These are phyloP conservation scores for Liasis olivaceus DNA, from an alignment of 2,797 vertebrate genomes.

Conservation along the genomic window DNA sequence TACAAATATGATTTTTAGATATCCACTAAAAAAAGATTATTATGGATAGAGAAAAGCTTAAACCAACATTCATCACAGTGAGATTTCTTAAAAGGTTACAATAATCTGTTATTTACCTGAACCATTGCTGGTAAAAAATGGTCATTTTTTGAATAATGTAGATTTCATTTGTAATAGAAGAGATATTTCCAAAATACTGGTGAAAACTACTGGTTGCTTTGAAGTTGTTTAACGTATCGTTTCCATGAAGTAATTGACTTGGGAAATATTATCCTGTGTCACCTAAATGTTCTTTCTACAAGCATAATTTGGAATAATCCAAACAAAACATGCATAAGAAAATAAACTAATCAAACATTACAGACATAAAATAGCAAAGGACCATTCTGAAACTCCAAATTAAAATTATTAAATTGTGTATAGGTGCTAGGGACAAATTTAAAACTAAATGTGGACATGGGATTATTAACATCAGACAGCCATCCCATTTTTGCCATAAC, in stretches of 20 bases:
- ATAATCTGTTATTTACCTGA: slow-evolving; percentile 85
- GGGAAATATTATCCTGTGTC: slow-evolving; percentile 67
- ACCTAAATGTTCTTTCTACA: slow-evolving; percentile 63
- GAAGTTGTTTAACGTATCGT: slow-evolving; percentile 70
- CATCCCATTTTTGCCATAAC: slow-evolving; percentile 41
- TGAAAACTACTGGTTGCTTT: slow-evolving; percentile 73
- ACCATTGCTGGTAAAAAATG: slow-evolving; percentile 73
- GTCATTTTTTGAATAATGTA: slow-evolving; percentile 80
- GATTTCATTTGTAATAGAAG: slow-evolving; percentile 76
- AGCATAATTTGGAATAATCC: slow-evolving; percentile 66
- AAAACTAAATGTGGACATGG: slow-evolving; percentile 69
- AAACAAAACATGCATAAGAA: slow-evolving; percentile 65
- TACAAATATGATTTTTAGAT: slow-evolving; percentile 78
- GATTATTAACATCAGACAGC: slow-evolving; percentile 65
- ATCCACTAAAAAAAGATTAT: slow-evolving; percentile 79
- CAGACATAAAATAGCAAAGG: slow-evolving; percentile 60
- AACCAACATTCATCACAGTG: slow-evolving; percentile 75
- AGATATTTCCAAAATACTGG: slow-evolving; percentile 76
- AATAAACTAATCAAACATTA: slow-evolving; percentile 72
- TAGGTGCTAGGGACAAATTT: slow-evolving; percentile 53
- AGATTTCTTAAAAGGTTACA: slow-evolving; percentile 88
- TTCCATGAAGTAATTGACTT: slow-evolving; percentile 77
- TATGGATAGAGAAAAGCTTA: slow-evolving; percentile 80
- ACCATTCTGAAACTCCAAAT: slow-evolving; percentile 64
- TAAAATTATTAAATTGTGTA: slow-evolving; percentile 66